phyloP scores from a whole-genome alignment of 2,113 vertebrate species.

The Baryphthengus martii region DNA sequence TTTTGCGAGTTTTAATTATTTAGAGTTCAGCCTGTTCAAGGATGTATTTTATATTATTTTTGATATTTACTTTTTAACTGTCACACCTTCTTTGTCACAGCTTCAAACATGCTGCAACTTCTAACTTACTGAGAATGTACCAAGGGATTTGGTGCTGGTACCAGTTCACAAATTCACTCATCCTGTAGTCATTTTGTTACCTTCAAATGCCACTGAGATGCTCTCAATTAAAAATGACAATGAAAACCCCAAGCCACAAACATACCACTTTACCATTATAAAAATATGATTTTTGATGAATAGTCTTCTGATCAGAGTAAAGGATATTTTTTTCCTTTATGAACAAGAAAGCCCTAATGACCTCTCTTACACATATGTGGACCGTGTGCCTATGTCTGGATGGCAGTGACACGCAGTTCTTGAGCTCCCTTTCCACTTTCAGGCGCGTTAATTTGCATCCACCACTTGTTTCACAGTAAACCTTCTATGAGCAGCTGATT shows the following conservation, averaged over 20 bases:
- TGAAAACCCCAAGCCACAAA: neutral
- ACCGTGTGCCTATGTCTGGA: fast-evolving
- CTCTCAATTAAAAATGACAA: neutral
- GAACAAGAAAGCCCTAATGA: neutral
- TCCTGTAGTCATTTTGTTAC: neutral
- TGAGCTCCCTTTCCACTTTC: neutral
- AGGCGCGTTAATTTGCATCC: neutral
- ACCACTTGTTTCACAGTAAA: neutral
- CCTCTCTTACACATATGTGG: neutral
- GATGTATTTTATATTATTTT: neutral
- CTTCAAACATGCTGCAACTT: neutral
- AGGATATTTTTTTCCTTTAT: neutral
- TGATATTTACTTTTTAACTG: neutral
- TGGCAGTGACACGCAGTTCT: neutral
- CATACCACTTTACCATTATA: fast-evolving
- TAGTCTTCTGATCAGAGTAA: neutral
- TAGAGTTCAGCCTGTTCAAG: conserved; percentile 1
- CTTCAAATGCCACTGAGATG: neutral
- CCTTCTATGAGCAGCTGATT: neutral
- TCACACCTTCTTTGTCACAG: neutral
- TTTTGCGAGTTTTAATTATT: neutral
- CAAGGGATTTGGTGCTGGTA: neutral
- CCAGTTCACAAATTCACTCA: neutral
- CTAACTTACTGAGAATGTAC: neutral
- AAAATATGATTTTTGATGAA: neutral